These are phyloP conservation scores for Tarsius wallacei DNA, from an alignment of 2,797 vertebrate species.

Conservation along the genomic window DNA sequence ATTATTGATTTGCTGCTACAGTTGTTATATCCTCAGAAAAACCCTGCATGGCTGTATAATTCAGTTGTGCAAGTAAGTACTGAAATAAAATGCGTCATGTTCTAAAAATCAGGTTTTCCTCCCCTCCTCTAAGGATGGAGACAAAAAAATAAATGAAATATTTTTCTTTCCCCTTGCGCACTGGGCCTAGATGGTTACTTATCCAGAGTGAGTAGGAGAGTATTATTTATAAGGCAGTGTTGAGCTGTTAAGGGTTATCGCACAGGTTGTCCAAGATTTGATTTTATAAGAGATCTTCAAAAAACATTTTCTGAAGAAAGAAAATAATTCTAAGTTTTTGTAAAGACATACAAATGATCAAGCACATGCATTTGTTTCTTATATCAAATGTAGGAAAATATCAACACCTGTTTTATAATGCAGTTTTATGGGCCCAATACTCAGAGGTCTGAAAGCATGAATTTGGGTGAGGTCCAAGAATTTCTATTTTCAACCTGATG, in stretches of 20 bases:
- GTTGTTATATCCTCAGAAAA: conserved; percentile 17
- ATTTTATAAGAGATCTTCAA: conserved; percentile 52
- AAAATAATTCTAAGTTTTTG: background rate
- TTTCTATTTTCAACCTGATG: conserved; percentile 6
- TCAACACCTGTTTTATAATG: background rate
- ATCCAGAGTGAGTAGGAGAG: conserved; percentile 16
- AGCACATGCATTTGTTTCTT: background rate
- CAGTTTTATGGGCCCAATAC: background rate
- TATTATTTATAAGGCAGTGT: conserved; percentile 8
- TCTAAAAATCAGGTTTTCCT: conserved; percentile 26
- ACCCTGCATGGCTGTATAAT: background rate
- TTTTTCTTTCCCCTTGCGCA: background rate
- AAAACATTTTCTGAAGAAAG: background rate
- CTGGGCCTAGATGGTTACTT: conserved; percentile 2
- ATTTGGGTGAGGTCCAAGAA: background rate
- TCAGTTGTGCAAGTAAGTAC: conserved; percentile 31
- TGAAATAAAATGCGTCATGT: conserved; percentile 44
- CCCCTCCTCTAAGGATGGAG: background rate
- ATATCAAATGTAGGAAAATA: background rate
- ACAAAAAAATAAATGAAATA: conserved; percentile 53
- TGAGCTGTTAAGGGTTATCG: background rate
- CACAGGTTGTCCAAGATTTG: background rate
- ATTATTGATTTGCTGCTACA: conserved; percentile 62
- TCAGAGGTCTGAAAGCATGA: conserved; percentile 27
- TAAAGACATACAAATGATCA: conserved; percentile 48